Conservation (phyloP, 2,888 invertebrate species). For the Idaea aversata region DNA sequence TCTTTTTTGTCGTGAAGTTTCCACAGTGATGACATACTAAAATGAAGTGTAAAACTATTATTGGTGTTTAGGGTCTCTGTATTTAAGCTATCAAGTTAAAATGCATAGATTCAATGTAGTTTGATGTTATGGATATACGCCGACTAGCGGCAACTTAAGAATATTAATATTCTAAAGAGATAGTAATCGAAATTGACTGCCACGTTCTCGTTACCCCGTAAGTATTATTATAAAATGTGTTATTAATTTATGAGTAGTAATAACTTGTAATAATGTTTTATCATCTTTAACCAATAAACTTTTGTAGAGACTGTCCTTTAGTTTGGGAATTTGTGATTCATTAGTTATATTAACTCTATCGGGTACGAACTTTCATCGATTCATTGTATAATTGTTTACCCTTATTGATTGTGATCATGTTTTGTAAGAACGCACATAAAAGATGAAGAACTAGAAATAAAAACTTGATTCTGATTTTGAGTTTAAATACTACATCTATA, state of each 20-base stretch:
- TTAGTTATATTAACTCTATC: neutral
- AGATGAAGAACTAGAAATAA: conserved; percentile 15
- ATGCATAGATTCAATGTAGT: neutral
- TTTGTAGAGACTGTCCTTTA: conserved; percentile 14
- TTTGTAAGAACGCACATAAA: conserved; percentile 13
- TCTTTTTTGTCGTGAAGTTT: neutral
- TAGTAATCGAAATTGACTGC: neutral
- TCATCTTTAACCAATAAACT: conserved; percentile 42
- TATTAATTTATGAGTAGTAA: conserved; percentile 70
- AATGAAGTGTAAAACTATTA: too few relatives aligned
- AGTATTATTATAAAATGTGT: conserved; percentile 69
- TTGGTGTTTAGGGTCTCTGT: too few relatives aligned
- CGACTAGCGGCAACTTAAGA: neutral
- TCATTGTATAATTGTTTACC: neutral
- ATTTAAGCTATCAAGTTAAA: too few relatives aligned
- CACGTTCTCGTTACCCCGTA: conserved; percentile 46
- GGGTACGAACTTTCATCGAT: neutral
- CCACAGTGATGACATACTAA: neutral
- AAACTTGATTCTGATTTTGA: conserved; percentile 15
- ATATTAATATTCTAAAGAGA: neutral
- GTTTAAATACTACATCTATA: conserved; percentile 3
- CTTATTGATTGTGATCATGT: conserved; percentile 7
- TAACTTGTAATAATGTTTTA: conserved; percentile 49
- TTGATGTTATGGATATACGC: neutral
- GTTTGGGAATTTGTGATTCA: conserved; percentile 4